These are phyloP conservation scores for Hippocampus mohnikei DNA, from an alignment of 2,113 vertebrate genomes.

Conservation along the genomic window DNA sequence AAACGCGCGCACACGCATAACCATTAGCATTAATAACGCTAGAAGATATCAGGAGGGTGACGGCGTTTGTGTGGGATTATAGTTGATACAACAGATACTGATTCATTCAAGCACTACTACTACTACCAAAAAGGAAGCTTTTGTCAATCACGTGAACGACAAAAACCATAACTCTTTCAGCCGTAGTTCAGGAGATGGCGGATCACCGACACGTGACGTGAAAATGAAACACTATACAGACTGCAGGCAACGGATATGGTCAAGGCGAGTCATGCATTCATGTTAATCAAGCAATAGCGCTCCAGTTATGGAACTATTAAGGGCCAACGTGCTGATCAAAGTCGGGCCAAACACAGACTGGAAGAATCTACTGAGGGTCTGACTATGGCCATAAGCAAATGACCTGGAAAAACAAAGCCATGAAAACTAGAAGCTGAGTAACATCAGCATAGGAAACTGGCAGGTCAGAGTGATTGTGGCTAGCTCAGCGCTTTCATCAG, in stretches of 20 bases:
- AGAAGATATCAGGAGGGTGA: constrained; percentile 6
- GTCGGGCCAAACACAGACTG: constrained; percentile 20
- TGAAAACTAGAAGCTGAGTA: constrained; percentile 6
- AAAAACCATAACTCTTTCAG: too few relatives aligned
- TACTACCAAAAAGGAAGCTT: too few relatives aligned
- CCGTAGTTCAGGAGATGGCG: not conserved
- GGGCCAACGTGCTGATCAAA: constrained; percentile 18
- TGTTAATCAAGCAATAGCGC: constrained; percentile 26
- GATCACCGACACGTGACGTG: constrained; percentile 6
- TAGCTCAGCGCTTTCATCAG: constrained; percentile 41
- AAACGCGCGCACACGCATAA: constrained; percentile 32
- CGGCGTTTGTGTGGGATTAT: not conserved
- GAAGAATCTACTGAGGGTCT: constrained; percentile 30
- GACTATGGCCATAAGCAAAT: constrained; percentile 11
- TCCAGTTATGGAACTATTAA: constrained; percentile 43
- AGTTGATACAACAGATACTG: not conserved
- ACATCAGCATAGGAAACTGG: not conserved
- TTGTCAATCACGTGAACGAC: too few relatives aligned
- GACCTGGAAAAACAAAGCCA: constrained; percentile 16
- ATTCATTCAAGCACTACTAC: too few relatives aligned
- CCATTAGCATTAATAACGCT: not conserved
- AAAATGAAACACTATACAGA: constrained; percentile 7
- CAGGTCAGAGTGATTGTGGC: not conserved
- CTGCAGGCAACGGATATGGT: constrained; percentile 26
- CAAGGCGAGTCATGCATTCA: constrained; percentile 42